Base-by-base conservation (phyloP, 2,888 invertebrate species). In the Ischnus inquisitorius region DNA sequence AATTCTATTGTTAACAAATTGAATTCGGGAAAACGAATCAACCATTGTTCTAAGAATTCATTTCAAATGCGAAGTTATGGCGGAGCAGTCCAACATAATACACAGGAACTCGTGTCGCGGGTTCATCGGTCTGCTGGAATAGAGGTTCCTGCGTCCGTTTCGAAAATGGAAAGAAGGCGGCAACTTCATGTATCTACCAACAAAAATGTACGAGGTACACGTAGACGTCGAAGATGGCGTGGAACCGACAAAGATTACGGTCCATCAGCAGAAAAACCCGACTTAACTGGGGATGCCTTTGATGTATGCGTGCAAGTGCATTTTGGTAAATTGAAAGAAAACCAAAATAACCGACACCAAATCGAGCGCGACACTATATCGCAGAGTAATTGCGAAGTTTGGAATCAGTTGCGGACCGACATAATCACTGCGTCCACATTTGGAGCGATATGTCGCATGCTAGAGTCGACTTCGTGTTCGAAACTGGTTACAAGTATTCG, bases 61-160 rank as follows among this genome's bases (percentile, higher is more conserved):
- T 93, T 92, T 81, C 86, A 90, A 87, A 88, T 84, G n/a, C 86
- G 92, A 72, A 90, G 10, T 48, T n/a, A 62, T 28, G 43, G 34
- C 19, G 43, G n/a, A n/a, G 64, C 14, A n/a, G 25, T 75, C 16
- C 16, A 60, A 34, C 16, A 89, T 79, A 92, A 92, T 22, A 87
- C 87, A 25, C 86, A 84, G 81, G 91, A 43, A 3, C 60, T 54
- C 10, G 16, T 84, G n/a, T 76, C 82, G 0, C 78, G 54, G 22
- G 3, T 84, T 6, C 14, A 67, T 43, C n/a, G 10, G 1, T 8
- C 43, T 1, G 22, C 22, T 41, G 41, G 51, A 2, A 16, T 3
- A 3, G 4, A 25, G 19, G 39, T 81, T 28, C 68, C 76, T 3
- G 22, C 12, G 2, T 22, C 54, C 8, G 71, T 79, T 5, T 41